Base-by-base conservation (phyloP, 2,797 vertebrate species). In the Malacoraja senta region DNA sequence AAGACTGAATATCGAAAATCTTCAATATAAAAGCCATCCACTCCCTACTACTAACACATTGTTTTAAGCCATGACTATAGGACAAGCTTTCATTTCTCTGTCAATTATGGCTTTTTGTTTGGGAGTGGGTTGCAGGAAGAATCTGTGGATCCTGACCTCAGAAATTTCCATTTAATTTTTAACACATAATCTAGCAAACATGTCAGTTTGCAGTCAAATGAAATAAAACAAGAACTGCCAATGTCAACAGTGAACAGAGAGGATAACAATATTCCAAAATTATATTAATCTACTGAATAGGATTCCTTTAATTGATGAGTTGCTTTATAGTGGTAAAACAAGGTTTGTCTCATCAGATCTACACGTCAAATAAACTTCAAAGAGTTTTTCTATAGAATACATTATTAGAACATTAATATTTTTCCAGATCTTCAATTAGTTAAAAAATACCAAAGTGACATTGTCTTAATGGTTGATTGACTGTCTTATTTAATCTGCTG, bases 361-460 rank as follows among this genome's bases (percentile, higher is more conserved):
- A 44, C 32, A 72, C 26, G 63, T 91, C 68, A 74, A 12, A 91
- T 72, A 91, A 91, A 91, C 68, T 74, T 91, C 90, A 91, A 29
- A 74, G 90, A 8, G 4, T 71, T 24, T 90, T 74, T 91, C 65
- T 26, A 29, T 24, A 53, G 38, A 91, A 91, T 74, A 53, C 68
- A 74, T 71, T 91, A 86, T n/a, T 86, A 63, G 24, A 61, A 58
- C 83, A 86, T 86, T 86, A 74, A 74, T 53, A 91, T 29, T 26
- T 13, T 91, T 91, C 24, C 71, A 91, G 71, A 38, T 74, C 38
- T 74, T 91, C 68, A 91, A 53, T 91, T 91, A 91, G 32, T 91
- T 91, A 74, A 91, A 44, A 72, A 91, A 91, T 53, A 74, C 90
- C 90, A 44, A 53, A 91, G 65, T 91, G 90, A 74, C 68, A 91